Conservation (phyloP, 2,797 vertebrate species). For the Gymnopithys bicolor region DNA sequence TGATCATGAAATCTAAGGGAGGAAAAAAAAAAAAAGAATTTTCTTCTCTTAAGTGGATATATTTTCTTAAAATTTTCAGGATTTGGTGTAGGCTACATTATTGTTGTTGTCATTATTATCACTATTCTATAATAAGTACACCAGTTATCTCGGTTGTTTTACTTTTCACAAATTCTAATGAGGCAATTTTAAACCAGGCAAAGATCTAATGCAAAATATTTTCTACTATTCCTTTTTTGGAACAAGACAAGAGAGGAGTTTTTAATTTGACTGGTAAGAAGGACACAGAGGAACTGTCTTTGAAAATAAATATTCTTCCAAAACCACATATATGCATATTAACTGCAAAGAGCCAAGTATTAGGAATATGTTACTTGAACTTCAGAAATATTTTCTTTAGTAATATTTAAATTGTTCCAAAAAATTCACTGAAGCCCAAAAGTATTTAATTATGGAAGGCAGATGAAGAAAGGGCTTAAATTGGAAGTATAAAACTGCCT, state of each 20-base stretch:
- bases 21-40: background rate
- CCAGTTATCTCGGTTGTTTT: background rate
- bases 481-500: background rate
- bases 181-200: background rate
- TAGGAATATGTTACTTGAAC: background rate
- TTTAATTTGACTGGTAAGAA: background rate
- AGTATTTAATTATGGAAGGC: background rate
- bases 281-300: background rate
- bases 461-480: background rate
- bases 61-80: background rate
- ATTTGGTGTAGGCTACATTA: background rate
- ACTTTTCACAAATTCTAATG: background rate
- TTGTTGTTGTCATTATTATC: background rate
- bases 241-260: background rate
- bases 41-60: background rate
- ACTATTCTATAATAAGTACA: background rate
- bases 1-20: background rate
- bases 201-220: background rate
- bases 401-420: background rate
- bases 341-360: background rate
- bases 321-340: background rate
- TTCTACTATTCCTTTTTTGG: background rate
- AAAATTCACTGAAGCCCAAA: background rate
- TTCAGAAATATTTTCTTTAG: background rate
- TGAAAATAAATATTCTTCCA: slow-evolving; percentile 9